These are phyloP conservation scores for Phanerotoma sp. DNA, from an alignment of 2,888 invertebrate species.

Conservation along the genomic window DNA sequence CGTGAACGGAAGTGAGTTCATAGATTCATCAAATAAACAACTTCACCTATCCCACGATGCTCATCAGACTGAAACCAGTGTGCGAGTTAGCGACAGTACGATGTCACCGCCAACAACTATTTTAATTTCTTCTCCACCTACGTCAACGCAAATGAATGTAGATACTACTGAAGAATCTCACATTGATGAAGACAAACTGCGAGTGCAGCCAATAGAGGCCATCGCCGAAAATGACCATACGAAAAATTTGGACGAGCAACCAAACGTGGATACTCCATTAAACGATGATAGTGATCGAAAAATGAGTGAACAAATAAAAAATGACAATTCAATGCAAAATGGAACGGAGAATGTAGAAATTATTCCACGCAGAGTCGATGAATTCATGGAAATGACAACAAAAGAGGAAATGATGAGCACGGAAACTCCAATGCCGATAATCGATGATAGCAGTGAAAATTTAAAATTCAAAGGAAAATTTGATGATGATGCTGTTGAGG, in stretches of 20 bases:
- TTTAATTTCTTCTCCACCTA: constrained; percentile 17
- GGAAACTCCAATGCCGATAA: too few species aligned
- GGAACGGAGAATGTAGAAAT: constrained; percentile 30
- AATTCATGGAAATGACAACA: constrained; percentile 19
- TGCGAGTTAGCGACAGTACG: constrained; percentile 25
- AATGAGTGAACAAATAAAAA: constrained; percentile 7
- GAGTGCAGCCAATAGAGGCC: not conserved
- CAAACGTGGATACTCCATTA: not conserved
- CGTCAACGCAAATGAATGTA: constrained; percentile 9
- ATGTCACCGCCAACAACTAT: constrained; percentile 28
- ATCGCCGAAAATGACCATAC: too few species aligned
- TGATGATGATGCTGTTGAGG: constrained; percentile 47
- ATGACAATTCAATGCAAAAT: too few species aligned
- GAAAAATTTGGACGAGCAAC: constrained; percentile 26
- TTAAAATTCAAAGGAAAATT: constrained; percentile 32
- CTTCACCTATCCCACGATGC: constrained; percentile 24
- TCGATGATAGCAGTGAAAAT: too few species aligned
- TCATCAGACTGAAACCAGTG: constrained; percentile 19
- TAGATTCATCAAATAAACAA: constrained; percentile 29
- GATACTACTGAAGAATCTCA: constrained; percentile 12
- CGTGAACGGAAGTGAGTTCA: constrained; percentile 27
- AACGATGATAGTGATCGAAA: constrained; percentile 9
- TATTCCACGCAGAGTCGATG: constrained; percentile 27
- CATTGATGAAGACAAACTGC: constrained; percentile 19
- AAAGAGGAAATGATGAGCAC: constrained; percentile 28